Evolutionary conservation across 1,140 invertebrate species (phyloP).

Genomic region (Bursaphelenchus mucronatus): DNA sequence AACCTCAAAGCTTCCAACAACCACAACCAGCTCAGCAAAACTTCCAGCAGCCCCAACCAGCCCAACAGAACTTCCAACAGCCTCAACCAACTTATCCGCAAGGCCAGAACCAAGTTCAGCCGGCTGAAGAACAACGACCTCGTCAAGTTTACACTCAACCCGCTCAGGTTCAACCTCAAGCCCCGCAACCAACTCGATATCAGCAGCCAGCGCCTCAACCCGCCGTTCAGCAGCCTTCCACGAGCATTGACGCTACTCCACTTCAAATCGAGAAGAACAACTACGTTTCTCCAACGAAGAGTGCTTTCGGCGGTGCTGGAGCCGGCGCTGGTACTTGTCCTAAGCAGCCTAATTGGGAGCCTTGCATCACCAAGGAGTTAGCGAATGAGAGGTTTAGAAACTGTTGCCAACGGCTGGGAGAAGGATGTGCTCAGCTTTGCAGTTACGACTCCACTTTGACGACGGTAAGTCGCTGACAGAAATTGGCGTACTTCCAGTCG

Average conservation of each 20-base stretch:
- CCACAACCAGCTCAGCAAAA: constrained; percentile 18
- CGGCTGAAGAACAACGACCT: constrained; percentile 1
- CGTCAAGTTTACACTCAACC: constrained; percentile 19
- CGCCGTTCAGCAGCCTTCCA: constrained; percentile 14
- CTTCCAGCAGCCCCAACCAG: constrained; percentile 10
- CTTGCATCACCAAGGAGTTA: constrained; percentile 56
- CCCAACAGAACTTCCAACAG: constrained; percentile 18
- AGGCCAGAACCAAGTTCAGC: constrained; percentile 1
- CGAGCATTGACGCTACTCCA: constrained; percentile 34
- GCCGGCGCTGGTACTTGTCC: constrained; percentile 18
- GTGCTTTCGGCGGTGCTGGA: constrained; percentile 10
- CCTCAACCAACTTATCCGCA: constrained; percentile 21
- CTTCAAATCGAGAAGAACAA: constrained; percentile 24
- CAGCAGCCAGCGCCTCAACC: constrained; percentile 23
- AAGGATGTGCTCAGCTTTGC: constrained; percentile 54
- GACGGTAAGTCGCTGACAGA: constrained; percentile 39
- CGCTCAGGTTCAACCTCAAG: constrained; percentile 21
- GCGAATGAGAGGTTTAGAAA: constrained; percentile 58
- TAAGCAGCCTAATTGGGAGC: constrained; percentile 57
- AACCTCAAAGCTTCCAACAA: constrained; percentile 11
- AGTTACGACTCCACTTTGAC: constrained; percentile 56
- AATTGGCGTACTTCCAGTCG: not conserved
- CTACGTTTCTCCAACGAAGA: constrained; percentile 17
- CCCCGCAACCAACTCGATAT: constrained; percentile 4
- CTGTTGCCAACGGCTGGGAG: constrained; percentile 54